A percentile compares a stretch with the other conserved stretches of the same genome.
These are phyloP conservation scores for Anoplolepis gracilipes DNA, from an alignment of 1,140 invertebrate species.

Conservation along the genomic window DNA sequence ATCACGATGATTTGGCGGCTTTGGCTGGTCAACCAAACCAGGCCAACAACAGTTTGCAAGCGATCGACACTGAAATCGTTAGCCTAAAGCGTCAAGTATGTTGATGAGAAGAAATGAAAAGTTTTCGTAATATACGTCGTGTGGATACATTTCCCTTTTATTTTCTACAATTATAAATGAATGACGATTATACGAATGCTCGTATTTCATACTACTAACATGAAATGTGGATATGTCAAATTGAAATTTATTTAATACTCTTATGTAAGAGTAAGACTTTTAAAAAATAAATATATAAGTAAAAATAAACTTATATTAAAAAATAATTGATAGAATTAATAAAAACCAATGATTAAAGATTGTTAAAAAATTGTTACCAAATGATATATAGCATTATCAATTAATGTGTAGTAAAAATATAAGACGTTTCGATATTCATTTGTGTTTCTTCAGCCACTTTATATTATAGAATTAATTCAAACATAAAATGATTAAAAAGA, in stretches of 20 bases:
- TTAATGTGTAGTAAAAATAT: too few species aligned
- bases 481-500: too few species aligned
- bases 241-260: not conserved
- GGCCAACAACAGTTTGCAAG: slow-evolving; percentile 94
- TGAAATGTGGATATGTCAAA: not conserved
- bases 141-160: slow-evolving; percentile 84
- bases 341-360: too few species aligned
- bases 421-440: too few species aligned
- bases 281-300: too few species aligned
- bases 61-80: slow-evolving; percentile 97
- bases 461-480: too few species aligned
- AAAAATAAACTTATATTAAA: too few species aligned
- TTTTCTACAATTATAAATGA: not conserved
- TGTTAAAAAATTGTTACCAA: too few species aligned
- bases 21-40: slow-evolving; percentile 92
- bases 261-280: not conserved
- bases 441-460: too few species aligned
- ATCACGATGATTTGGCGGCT: slow-evolving; percentile 97
- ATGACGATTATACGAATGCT: not conserved
- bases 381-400: too few species aligned
- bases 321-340: too few species aligned
- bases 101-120: slow-evolving; percentile 74
- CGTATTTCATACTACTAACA: slow-evolving; percentile 4
- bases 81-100: slow-evolving; percentile 97
- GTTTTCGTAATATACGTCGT: slow-evolving; percentile 72